Evolutionary conservation across 2,797 vertebrate genomes (phyloP).

Genomic region (Lutjanus argentimaculatus): DNA sequence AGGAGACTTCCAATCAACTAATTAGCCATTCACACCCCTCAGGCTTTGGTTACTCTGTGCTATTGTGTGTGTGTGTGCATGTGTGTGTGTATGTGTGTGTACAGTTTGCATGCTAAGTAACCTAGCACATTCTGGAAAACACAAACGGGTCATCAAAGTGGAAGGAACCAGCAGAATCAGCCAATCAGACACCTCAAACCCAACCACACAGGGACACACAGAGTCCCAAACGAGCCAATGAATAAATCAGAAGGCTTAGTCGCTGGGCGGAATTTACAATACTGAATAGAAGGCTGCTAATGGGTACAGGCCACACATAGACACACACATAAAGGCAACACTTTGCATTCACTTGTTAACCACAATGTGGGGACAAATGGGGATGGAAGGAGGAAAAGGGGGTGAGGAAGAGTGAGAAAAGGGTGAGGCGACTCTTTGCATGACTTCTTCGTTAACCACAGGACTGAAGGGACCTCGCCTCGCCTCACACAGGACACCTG

Average conservation of each 20-base stretch:
- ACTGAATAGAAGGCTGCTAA: constrained; percentile 66
- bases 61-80: constrained; percentile 12
- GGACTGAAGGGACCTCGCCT: constrained; percentile 78
- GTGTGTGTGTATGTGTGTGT: constrained; percentile 10
- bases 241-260: constrained; percentile 84
- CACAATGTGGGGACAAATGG: constrained; percentile 81
- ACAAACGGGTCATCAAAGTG: constrained; percentile 57
- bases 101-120: constrained; percentile 66
- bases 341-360: constrained; percentile 82
- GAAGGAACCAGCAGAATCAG: constrained; percentile 33
- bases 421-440: constrained; percentile 76
- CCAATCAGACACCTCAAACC: constrained; percentile 50
- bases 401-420: constrained; percentile 65
- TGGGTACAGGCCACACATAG: constrained; percentile 55
- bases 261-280: constrained; percentile 67
- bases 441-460: constrained; percentile 82
- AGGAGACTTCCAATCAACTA: constrained; percentile 61
- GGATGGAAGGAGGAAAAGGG: constrained; percentile 40
- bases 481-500: constrained; percentile 70
- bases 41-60: constrained; percentile 49
- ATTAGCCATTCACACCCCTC: constrained; percentile 63
- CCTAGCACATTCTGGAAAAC: constrained; percentile 55
- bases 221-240: constrained; percentile 77
- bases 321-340: constrained; percentile 46
- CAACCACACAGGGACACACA: constrained; percentile 56